Percentiles rank a stretch among this genome's conserved stretches.
Evolutionary conservation across 2,113 vertebrate genomes (phyloP).

Genomic region (Daubentonia madagascariensis): DNA sequence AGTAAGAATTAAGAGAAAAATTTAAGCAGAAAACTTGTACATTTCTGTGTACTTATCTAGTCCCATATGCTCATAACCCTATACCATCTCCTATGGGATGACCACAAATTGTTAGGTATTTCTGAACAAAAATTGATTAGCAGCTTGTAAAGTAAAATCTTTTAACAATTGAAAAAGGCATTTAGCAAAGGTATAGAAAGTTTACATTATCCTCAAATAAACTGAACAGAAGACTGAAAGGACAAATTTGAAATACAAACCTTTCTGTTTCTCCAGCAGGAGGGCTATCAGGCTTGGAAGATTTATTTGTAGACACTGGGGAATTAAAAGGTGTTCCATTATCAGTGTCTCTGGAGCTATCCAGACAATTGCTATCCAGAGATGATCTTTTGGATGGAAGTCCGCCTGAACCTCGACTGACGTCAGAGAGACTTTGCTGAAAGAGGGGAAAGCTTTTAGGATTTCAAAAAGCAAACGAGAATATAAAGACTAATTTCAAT

Average conservation of each 20-base stretch:
- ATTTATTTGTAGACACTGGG: conserved; percentile 81
- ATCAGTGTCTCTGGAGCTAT: conserved; percentile 89
- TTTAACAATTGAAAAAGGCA: not conserved
- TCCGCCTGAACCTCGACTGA: conserved; percentile 86
- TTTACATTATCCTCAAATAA: not conserved
- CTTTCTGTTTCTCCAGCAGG: conserved; percentile 82
- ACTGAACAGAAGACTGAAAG: not conserved
- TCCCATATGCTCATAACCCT: not conserved
- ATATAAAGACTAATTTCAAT: conserved; percentile 19
- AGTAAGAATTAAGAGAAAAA: conserved; percentile 12
- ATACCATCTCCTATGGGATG: not conserved
- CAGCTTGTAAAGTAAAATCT: not conserved
- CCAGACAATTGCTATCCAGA: conserved; percentile 87
- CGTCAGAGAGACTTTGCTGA: conserved; percentile 89
- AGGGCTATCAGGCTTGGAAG: conserved; percentile 78
- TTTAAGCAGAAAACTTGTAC: not conserved
- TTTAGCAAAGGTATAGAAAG: not conserved
- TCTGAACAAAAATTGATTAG: conserved; percentile 10
- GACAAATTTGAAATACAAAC: conserved; percentile 76
- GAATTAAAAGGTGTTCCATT: conserved; percentile 87
- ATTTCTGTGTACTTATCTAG: not conserved
- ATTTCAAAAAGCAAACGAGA: conserved; percentile 51
- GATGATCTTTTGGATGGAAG: conserved; percentile 88
- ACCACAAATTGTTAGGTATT: not conserved
- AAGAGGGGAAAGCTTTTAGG: conserved; percentile 59